Evolutionary conservation across 1,140 invertebrate genomes (phyloP).

Genomic region (Drosophila takahashii): DNA sequence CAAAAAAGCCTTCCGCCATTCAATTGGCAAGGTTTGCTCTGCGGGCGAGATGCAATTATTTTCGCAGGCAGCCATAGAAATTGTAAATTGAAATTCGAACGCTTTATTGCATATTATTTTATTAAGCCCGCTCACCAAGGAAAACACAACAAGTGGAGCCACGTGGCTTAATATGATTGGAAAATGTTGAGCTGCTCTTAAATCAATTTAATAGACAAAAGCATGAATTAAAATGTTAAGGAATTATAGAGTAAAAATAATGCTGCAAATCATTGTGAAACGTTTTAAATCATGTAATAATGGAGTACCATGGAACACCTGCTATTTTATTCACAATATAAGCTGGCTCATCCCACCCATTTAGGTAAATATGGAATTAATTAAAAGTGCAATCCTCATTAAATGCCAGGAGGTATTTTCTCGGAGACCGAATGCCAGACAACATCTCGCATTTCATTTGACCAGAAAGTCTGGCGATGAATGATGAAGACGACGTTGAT

Average conservation of each 20-base stretch:
- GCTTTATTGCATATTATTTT: constrained; percentile 16
- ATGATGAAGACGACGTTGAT: constrained; percentile 59
- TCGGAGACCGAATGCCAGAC: constrained; percentile 58
- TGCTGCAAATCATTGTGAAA: not conserved
- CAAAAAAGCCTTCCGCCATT: constrained; percentile 41
- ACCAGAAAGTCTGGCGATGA: constrained; percentile 46
- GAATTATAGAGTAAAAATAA: not conserved
- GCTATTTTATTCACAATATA: not conserved
- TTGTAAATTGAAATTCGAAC: constrained; percentile 62
- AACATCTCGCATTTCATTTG: constrained; percentile 45
- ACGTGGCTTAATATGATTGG: constrained; percentile 12
- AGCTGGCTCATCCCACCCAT: not conserved
- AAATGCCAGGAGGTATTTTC: constrained; percentile 59
- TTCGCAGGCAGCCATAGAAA: constrained; percentile 49
- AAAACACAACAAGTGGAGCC: constrained; percentile 9
- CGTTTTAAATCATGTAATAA: not conserved
- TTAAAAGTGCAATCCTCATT: constrained; percentile 69
- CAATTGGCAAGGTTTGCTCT: constrained; percentile 38
- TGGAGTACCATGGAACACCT: too few relatives aligned
- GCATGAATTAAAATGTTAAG: constrained; percentile 5
- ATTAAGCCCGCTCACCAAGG: constrained; percentile 3
- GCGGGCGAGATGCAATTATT: constrained; percentile 53
- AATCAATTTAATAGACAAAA: constrained; percentile 22
- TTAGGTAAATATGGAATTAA: constrained; percentile 47
- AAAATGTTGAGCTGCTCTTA: constrained; percentile 7